Evolutionary conservation across 2,797 vertebrate genomes (phyloP), one percentile per base, ranked within the genome.

Genomic region (Microhierax caerulescens): DNA sequence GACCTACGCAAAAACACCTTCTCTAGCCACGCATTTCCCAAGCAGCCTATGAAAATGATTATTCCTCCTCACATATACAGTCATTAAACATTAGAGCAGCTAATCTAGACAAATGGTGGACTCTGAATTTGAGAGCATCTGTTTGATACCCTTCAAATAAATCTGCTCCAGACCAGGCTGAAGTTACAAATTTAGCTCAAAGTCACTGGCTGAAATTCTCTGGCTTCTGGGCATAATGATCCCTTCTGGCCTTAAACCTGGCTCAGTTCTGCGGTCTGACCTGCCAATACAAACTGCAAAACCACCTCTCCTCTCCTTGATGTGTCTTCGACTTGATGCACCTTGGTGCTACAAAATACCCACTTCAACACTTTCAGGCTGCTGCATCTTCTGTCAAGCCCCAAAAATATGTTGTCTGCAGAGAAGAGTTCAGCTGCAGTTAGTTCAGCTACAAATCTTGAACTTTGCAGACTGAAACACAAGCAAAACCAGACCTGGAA

Each of bases 31-130:
- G 6, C n/a, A 5, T 2, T 13, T 60, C 60, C 65, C 70, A 65
- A 48, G 19, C 0, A 1, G 6, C 1, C 10, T 5, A 24, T 16
- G 43, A 27, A 32, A 70, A 27, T 0, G 5, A 18, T 21, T 5
- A 2, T 7, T 76, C 45, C 64, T 83, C 19, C 41, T 75, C 32
- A 24, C 28, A 6, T 5, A 5, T 4, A 28, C 14, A 36, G 72
- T 21, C 14, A 27, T 28, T 54, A 7, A 34, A 32, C 5, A 23
- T 30, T 6, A 32, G 51, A 61, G 32, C 80, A 41, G 48, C 61
- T 73, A 8, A 39, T 9, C 34, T 8, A 59, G 48, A 37, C 4
- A 60, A 37, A 22, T 0, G 4, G 48, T 22, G 18, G 54, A 15
- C 43, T 64, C 82, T 30, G 25, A 22, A 19, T 21, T 19, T 36